Percentiles rank a stretch among this genome's conserved stretches.
Conservation (phyloP, 2,797 vertebrate species). For the Gambelia wislizenii region DNA sequence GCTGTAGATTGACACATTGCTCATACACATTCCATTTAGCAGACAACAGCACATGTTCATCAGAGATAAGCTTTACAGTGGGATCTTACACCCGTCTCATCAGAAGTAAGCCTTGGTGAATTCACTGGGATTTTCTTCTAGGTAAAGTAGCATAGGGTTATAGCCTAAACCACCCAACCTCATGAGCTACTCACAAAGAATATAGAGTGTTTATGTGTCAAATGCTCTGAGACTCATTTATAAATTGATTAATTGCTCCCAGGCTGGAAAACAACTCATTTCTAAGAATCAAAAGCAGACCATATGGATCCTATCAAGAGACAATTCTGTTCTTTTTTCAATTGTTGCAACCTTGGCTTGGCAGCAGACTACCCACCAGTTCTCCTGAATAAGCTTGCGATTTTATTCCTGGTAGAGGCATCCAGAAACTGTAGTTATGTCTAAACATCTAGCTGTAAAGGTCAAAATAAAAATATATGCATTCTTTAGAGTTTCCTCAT, state of each 20-base stretch:
- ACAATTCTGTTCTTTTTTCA: neutral
- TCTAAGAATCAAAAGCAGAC: slow-evolving; percentile 6
- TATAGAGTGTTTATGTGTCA: slow-evolving; percentile 10
- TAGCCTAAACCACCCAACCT: neutral
- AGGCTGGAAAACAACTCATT: neutral
- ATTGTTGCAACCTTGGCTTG: neutral
- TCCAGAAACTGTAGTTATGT: neutral
- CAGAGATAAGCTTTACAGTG: neutral
- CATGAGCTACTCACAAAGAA: neutral
- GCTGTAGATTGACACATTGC: neutral
- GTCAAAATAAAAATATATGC: neutral
- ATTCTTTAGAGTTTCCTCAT: neutral
- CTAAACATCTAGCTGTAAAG: neutral
- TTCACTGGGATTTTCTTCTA: neutral
- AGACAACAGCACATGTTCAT: neutral
- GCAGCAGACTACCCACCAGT: neutral
- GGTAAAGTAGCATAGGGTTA: neutral
- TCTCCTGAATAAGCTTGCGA: neutral
- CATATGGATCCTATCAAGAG: neutral
- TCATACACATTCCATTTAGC: neutral
- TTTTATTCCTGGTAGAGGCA: neutral
- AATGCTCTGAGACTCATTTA: slow-evolving; percentile 12
- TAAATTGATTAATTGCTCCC: slow-evolving; percentile 25
- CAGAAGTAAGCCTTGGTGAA: neutral
- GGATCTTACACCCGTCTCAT: neutral